A percentile compares a stretch with the other conserved stretches of the same genome.
phyloP scores from a whole-genome alignment of 2,888 invertebrate genomes.

The Ernsta delagoae region DNA sequence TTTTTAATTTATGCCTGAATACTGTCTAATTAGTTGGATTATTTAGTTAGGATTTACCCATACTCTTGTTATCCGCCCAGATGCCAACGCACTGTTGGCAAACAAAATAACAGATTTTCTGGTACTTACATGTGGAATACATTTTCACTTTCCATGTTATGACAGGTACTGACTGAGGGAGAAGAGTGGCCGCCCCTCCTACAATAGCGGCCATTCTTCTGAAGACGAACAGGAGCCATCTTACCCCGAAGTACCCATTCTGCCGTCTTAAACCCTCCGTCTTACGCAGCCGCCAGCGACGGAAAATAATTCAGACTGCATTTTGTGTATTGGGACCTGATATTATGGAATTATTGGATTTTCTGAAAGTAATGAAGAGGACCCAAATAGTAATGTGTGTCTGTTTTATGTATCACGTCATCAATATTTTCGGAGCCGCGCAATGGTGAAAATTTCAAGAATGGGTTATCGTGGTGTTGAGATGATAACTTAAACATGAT shows the following conservation, averaged over 20 bases:
- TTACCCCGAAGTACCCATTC: constrained; percentile 67
- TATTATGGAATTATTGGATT: background rate
- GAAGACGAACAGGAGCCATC: constrained; percentile 66
- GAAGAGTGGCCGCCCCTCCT: constrained; percentile 72
- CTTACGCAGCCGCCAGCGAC: constrained; percentile 4
- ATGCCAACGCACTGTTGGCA: too few species aligned
- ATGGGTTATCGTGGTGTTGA: background rate
- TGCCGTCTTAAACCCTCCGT: constrained; percentile 51
- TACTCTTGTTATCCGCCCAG: too few species aligned
- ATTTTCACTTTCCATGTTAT: constrained; percentile 20
- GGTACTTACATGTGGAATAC: too few species aligned
- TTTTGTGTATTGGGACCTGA: constrained; percentile 2
- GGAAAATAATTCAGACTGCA: constrained; percentile 18
- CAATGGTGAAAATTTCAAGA: background rate
- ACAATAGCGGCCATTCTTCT: constrained; percentile 74
- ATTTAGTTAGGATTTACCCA: too few species aligned
- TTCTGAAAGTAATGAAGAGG: background rate
- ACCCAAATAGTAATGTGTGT: background rate
- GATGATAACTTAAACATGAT: background rate
- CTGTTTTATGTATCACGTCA: background rate
- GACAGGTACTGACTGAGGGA: constrained; percentile 79
- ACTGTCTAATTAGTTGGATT: too few species aligned
- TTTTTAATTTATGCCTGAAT: too few species aligned
- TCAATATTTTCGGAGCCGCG: background rate
- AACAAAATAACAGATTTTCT: too few species aligned